Evolutionary conservation across 2,113 vertebrate species (phyloP), one percentile per base, ranked within the genome.

Genomic region (Proterorhinus semilunaris): DNA sequence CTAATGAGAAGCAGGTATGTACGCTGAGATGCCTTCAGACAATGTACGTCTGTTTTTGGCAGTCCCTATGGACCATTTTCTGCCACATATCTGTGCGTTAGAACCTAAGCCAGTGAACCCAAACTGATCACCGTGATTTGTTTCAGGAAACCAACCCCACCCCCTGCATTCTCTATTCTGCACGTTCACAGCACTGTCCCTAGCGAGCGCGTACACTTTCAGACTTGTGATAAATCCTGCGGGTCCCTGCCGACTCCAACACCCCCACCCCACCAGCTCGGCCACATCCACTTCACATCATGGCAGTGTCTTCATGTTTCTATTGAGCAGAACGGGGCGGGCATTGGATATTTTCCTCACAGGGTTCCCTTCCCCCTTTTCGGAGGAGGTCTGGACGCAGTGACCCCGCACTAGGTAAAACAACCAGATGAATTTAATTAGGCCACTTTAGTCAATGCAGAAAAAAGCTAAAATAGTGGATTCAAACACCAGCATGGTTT

Each of bases 371-470:
- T 59, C 43, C 8, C 53, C 76, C 77, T 72, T 70, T 55, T 42
- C 27, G 54, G 45, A 36, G 27, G 57, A 16, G 36, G 70, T 71
- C 71, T 82, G 75, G 68, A 83, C 65, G 47, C 76, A 73, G 57
- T 85, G 84, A 89, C 78, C 82, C 72, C 73, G 66, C 51, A 4
- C 76, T 67, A 82, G 78, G 80, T 77, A 81, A 66, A 76, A 84
- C 49, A 63, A 51, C 68, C 76, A 89, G 84, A 84, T 88, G 90
- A 88, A 70, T 75, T 83, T 83, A 82, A 87, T 89, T 85, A 87
- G 13, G 62, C 53, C 64, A 76, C 51, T 82, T 83, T 69, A 76
- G 66, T 8, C 4, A 76, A 71, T 43, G 52, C 58, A 74, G 68
- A 78, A 76, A 76, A 65, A 86, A 79, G 62, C 65, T 50, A 45